Evolutionary conservation across 2,888 invertebrate genomes (phyloP).

Genomic region (Euclidia mi): DNA sequence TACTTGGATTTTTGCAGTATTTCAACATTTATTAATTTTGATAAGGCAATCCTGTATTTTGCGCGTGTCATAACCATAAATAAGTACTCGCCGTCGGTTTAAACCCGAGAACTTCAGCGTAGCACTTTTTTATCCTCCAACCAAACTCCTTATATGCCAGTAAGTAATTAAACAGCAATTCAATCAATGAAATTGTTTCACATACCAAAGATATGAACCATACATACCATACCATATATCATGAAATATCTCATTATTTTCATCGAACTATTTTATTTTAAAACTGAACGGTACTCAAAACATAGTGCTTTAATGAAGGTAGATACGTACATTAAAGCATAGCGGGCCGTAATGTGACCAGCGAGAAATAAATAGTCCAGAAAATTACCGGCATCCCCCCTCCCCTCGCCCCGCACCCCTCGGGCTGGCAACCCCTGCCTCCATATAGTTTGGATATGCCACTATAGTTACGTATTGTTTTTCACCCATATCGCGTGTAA

Average conservation of each 20-base stretch:
- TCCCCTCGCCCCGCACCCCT: slow-evolving; percentile 18
- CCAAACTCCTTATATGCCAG: no score
- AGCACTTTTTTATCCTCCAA: no score
- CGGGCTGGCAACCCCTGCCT: slow-evolving; percentile 11
- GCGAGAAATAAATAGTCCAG: slow-evolving; percentile 78
- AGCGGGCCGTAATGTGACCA: slow-evolving; percentile 71
- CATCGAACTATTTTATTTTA: slow-evolving; percentile 21
- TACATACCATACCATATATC: no score
- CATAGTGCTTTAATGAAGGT: slow-evolving; percentile 53
- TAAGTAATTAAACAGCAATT: no score
- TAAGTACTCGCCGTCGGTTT: no score
- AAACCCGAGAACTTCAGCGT: no score
- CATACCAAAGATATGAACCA: no score
- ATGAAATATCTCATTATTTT: background rate
- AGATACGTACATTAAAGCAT: slow-evolving; percentile 57
- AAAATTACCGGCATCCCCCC: slow-evolving; percentile 66
- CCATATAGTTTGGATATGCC: slow-evolving; percentile 43
- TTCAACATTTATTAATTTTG: no score
- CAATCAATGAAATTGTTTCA: no score
- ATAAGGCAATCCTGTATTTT: no score
- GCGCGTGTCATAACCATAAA: no score
- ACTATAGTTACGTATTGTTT: slow-evolving; percentile 16
- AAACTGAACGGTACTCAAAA: slow-evolving; percentile 37
- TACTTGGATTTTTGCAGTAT: no score
- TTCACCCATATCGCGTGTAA: slow-evolving; percentile 12